Evolutionary conservation across 2,113 vertebrate genomes (phyloP).

Genomic region (Colius striatus): DNA sequence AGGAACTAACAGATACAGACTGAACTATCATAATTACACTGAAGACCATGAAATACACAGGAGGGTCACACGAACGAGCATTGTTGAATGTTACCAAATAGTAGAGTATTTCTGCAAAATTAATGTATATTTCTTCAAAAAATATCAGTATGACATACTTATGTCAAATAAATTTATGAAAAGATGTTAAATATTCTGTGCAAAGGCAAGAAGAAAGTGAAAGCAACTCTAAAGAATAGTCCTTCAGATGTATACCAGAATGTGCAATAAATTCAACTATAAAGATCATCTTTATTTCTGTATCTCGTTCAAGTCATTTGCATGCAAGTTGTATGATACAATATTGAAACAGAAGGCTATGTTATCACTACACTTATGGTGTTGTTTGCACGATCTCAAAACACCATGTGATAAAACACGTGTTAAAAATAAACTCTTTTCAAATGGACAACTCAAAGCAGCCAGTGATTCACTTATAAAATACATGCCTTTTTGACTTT

Average conservation of each 20-base stretch:
- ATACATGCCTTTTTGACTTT: slow-evolving; percentile 9
- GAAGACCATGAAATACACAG: not conserved
- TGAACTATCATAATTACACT: not conserved
- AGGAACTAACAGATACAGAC: not conserved
- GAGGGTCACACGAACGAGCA: not conserved
- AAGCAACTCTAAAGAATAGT: not conserved
- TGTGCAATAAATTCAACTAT: not conserved
- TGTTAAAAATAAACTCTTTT: not conserved
- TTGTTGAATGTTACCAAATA: not conserved
- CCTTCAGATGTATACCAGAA: not conserved
- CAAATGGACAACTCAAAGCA: not conserved
- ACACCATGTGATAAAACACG: not conserved
- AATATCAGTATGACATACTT: not conserved
- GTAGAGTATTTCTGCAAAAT: not conserved
- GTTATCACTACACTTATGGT: not conserved
- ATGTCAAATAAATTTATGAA: not conserved
- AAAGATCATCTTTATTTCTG: not conserved
- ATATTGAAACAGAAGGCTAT: not conserved
- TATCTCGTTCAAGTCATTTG: not conserved
- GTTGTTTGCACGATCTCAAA: not conserved
- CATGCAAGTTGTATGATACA: not conserved
- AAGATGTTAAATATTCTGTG: not conserved
- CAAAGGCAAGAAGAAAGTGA: not conserved
- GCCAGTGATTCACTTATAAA: slow-evolving; percentile 12
- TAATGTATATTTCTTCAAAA: not conserved